Conservation (phyloP, 2,888 invertebrate species). For the Morpho achilles region DNA sequence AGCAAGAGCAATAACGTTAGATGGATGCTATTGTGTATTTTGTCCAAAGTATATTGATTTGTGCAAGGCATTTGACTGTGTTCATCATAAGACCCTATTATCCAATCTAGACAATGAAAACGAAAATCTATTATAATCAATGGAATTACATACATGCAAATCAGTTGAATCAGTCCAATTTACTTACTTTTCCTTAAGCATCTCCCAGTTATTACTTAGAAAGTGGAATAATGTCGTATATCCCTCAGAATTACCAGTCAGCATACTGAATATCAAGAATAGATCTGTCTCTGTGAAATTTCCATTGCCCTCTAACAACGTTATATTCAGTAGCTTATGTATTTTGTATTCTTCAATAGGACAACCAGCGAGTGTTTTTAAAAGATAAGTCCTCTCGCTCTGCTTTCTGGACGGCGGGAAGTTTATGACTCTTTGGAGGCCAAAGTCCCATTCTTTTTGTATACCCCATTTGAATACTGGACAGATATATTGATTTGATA, state of each 20-base stretch:
- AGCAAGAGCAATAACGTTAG: no score
- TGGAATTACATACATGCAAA: no score
- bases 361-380: constrained; percentile 89
- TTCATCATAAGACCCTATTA: no score
- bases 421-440: constrained; percentile 85
- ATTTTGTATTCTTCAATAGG: constrained; percentile 86
- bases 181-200: constrained; percentile 82
- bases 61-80: no score
- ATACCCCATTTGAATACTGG: constrained; percentile 91
- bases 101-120: no score
- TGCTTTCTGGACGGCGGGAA: constrained; percentile 85
- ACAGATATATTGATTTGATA: constrained; percentile 87
- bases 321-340: constrained; percentile 80
- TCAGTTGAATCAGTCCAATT: no score
- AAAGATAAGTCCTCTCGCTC: constrained; percentile 86
- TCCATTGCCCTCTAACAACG: constrained; percentile 83
- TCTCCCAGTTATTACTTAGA: constrained; percentile 84
- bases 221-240: constrained; percentile 86
- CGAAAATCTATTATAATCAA: no score
- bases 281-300: constrained; percentile 89
- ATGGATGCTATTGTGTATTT: no score
- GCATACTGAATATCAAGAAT: constrained; percentile 86
- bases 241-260: constrained; percentile 84
- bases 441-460: constrained; percentile 89
- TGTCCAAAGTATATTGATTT: no score